These are phyloP conservation scores for Miichthys miiuy DNA, from an alignment of 2,797 vertebrate species.

Conservation along the genomic window DNA sequence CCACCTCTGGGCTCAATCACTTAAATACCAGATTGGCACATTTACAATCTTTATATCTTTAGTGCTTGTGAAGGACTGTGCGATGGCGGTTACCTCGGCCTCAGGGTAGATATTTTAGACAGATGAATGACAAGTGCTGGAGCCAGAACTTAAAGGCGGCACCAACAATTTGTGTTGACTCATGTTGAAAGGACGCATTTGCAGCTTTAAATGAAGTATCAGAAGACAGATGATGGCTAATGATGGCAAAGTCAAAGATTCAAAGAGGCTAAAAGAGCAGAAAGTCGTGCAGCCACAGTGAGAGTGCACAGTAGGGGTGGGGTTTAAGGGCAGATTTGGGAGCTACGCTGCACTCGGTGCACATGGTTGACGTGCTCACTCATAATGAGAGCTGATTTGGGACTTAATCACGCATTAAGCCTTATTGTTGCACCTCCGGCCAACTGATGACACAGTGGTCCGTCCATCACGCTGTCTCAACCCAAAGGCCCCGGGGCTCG, in stretches of 20 bases:
- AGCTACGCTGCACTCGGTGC: slow-evolving; percentile 8
- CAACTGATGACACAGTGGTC: slow-evolving; percentile 75
- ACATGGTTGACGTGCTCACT: slow-evolving; percentile 62
- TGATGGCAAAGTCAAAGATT: slow-evolving; percentile 26
- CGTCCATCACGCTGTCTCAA: slow-evolving; percentile 45
- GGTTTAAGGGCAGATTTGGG: neutral
- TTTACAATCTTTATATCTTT: neutral
- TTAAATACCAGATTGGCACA: neutral
- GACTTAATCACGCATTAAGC: slow-evolving; percentile 74
- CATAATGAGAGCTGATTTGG: slow-evolving; percentile 69
- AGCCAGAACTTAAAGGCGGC: neutral
- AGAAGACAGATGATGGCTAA: neutral
- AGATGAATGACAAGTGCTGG: neutral
- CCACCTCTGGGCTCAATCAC: neutral
- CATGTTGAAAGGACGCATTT: neutral
- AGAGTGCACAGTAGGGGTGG: neutral
- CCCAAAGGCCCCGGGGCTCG: slow-evolving; percentile 31
- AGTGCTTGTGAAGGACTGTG: neutral
- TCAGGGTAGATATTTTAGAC: neutral
- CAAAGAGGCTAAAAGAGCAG: slow-evolving; percentile 24
- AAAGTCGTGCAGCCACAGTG: slow-evolving; percentile 1
- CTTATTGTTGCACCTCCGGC: slow-evolving; percentile 76
- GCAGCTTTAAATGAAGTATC: neutral
- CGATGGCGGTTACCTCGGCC: neutral
- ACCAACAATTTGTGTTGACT: slow-evolving; percentile 6